Base-by-base conservation (phyloP, 2,797 vertebrate species). In the Craterocephalus amniculus region DNA sequence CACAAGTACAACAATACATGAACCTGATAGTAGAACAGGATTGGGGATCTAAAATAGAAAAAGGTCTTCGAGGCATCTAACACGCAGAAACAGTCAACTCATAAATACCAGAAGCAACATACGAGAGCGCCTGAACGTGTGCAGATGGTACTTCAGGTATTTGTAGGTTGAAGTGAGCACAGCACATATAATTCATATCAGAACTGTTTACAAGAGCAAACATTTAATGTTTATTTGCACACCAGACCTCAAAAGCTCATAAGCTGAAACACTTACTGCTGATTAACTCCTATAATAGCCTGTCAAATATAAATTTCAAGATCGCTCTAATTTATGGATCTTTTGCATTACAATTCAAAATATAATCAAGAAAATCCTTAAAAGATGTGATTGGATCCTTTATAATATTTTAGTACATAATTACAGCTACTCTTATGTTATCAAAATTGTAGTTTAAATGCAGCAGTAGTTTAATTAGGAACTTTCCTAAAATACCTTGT, bases 41-140 rank as follows among this genome's bases (percentile, higher is more conserved):
- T 22, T 40, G 20, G 3, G 7, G 38, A 71, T 35, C 45, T 45
- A 10, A 54, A 36, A 38, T 14, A 31, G 67, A 45, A 94, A 65
- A 20, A 71, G 56, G 74, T 4, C 4, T n/a, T n/a, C n/a, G n/a
- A n/a, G n/a, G n/a, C n/a, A n/a, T n/a, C n/a, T n/a, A n/a, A n/a
- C n/a, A n/a, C n/a, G n/a, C n/a, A n/a, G n/a, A n/a, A n/a, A n/a
- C n/a, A n/a, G 16, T 52, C 24, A 51, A 61, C 20, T 56, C 16
- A 52, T 31, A 14, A 48, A 11, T 8, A 27, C 14, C 12, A 9
- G 14, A 40, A 36, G 36, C 58, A 48, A 48, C 31, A 43, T 20
- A 18, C 18, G 16, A 43, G 18, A 5, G 58, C 4, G 20, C 40
- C 38, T 45, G 8, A 52, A 27, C 16, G 24, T 52, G 51, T 52